Conservation (phyloP, 2,888 invertebrate species). For the Pteria penguin region DNA sequence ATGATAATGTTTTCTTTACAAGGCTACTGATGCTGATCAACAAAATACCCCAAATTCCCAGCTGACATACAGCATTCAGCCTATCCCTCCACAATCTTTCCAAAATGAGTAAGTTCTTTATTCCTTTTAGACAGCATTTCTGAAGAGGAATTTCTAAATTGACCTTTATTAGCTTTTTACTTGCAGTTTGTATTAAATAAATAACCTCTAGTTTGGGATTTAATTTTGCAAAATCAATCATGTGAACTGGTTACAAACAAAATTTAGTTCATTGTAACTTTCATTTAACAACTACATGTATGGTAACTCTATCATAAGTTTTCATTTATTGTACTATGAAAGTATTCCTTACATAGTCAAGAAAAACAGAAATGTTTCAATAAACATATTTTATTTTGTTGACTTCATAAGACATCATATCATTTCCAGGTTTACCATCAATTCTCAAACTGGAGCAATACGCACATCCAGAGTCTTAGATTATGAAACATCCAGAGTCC, state of each 20-base stretch:
- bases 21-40: slow-evolving; percentile 60
- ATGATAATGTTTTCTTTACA: slow-evolving; percentile 5
- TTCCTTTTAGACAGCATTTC: too few species aligned
- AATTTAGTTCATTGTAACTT: neutral
- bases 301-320: too few species aligned
- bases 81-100: slow-evolving; percentile 12
- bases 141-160: too few species aligned
- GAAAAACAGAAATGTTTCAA: too few species aligned
- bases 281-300: too few species aligned
- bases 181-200: neutral
- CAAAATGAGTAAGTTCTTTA: slow-evolving; percentile 8
- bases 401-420: too few species aligned
- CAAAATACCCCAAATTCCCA: slow-evolving; percentile 53
- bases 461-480: slow-evolving; percentile 59
- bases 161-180: neutral
- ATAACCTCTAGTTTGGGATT: neutral
- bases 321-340: too few species aligned
- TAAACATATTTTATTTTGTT: too few species aligned
- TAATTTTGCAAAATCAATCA: neutral
- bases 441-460: slow-evolving; percentile 62
- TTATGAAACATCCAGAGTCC: slow-evolving; percentile 55
- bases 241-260: too few species aligned
- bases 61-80: slow-evolving; percentile 47
- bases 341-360: too few species aligned
- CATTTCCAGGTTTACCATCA: slow-evolving; percentile 60